Evolutionary conservation across 2,888 invertebrate genomes (phyloP), one percentile per base, ranked within the genome.

Genomic region (Lypha dubia): DNA sequence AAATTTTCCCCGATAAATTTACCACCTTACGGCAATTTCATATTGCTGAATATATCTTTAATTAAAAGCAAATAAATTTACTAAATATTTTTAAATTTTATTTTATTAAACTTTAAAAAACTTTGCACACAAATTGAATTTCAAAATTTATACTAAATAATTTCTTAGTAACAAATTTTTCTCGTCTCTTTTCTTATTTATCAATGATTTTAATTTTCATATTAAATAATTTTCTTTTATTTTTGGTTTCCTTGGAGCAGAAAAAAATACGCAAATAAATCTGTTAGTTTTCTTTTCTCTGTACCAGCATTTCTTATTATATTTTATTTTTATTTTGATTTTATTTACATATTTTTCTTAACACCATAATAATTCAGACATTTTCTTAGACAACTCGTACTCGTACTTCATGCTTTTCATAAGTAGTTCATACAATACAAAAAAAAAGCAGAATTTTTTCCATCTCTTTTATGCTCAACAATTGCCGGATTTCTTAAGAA

Each of bases 401-500:
- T 62, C 20, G 41, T n/a, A 58, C 60, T 28, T 41, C 22, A 62
- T 41, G 9, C 60, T 28, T 28, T n/a, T n/a, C n/a, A n/a, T n/a
- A n/a, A n/a, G n/a, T n/a, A n/a, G n/a, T n/a, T n/a, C n/a, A n/a
- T n/a, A n/a, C n/a, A n/a, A n/a, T n/a, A n/a, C n/a, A n/a, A n/a
- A n/a, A n/a, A n/a, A n/a, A n/a, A n/a, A n/a, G n/a, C n/a, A n/a
- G n/a, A n/a, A n/a, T n/a, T 65, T 76, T 60, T 38, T 73, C 53
- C 20, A 49, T 60, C 38, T 73, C 79, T 38, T 79, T 79, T 65
- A 53, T 71, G 65, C 46, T 70, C 32, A 74, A 75, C 79, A 79
- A 76, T 84, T 80, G 84, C 60, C 67, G 84, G 71, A 80, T 84
- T 84, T 67, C 79, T 84, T 65, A 53, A 65, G 73, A 58, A 38